Evolutionary conservation across 2,797 vertebrate species (phyloP), one percentile per base, ranked within the genome.

Genomic region (Tympanoctomys barrerae): DNA sequence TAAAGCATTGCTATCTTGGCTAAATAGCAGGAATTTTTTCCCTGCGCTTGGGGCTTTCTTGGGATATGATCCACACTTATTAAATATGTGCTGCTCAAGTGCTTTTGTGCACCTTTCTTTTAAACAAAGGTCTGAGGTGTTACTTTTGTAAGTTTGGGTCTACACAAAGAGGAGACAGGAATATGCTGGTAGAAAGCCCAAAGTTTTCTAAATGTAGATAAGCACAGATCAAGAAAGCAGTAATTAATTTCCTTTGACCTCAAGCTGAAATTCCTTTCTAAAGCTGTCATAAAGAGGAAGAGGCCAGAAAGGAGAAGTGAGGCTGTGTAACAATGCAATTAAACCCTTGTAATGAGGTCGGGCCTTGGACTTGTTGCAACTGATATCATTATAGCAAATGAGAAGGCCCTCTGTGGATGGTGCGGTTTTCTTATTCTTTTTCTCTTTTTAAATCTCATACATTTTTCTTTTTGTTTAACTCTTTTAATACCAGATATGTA

Each of bases 311-410:
- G 98, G 99, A 99, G 99, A 99, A 99, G 99, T 98, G 99, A 99
- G 99, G 99, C 99, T 99, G 99, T 99, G 99, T 99, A 99, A 99
- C 99, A 99, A 99, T 99, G 99, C 99, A 99, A 99, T 99, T 99
- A 99, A 99, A 99, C 99, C 99, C 99, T 99, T 99, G 99, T 99
- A 99, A 99, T 99, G 99, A 99, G 99, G 99, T 99, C 99, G 99
- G 99, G 99, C 99, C 99, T 99, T 99, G 99, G 99, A 99, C 99
- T 99, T 99, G 99, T 99, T 99, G 99, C 99, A 99, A 99, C 99
- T 99, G 99, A 99, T 99, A 99, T 99, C 99, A 99, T 99, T 99
- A 99, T 99, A 99, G 99, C 98, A 98, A 98, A 98, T 98, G 98
- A 99, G 98, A 98, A 98, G 98, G 98, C 99, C 98, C 98, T 98